Base-by-base conservation (phyloP, 2,888 invertebrate genomes). In the Nesidiocoris tenuis region DNA sequence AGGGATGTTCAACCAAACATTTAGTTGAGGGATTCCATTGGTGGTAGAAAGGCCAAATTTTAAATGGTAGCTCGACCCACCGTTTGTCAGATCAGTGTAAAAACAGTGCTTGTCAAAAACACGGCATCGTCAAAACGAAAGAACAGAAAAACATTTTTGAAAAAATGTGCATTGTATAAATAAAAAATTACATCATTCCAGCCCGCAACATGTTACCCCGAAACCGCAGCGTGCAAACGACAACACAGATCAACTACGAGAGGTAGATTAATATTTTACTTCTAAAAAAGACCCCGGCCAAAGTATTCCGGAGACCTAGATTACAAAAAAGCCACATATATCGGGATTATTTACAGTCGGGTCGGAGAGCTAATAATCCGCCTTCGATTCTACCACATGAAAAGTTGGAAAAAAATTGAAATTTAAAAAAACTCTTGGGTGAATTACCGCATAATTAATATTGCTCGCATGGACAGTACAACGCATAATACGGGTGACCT, bases 381-480 rank as follows among this genome's bases (percentile, higher is more conserved):
- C 75, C 75, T 75, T 75, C 75, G 65, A 75, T 39, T 39, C 39
- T 39, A 39, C 39, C 75, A 75, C 75, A 75, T 66, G 63, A 57
- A 65, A 59, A 59, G 16, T 18, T 2, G 16, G 16, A 59, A 59
- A 59, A 59, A 64, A 64, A 64, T 21, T 21, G 9, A 19, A 21
- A 64, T 16, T 16, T 9, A 22, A 19, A 39, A 12, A 39, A 39
- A 39, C 39, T 39, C 12, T 39, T 39, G 39, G 39, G 39, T 39
- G 39, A 39, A 39, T 78, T 78, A 77, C 78, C 77, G 77, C 78
- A 78, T 78, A 54, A 72, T 77, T 63, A 75, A 78, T 75, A 61
- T 61, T 61, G 72, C 55, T 75, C 55, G 77, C 78, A 75, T 77
- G 78, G 68, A 78, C 78, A 77, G 77, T 78, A 78, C 55, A 76